phyloP scores from a whole-genome alignment of 2,888 invertebrate genomes.

The Philaethria dido region DNA sequence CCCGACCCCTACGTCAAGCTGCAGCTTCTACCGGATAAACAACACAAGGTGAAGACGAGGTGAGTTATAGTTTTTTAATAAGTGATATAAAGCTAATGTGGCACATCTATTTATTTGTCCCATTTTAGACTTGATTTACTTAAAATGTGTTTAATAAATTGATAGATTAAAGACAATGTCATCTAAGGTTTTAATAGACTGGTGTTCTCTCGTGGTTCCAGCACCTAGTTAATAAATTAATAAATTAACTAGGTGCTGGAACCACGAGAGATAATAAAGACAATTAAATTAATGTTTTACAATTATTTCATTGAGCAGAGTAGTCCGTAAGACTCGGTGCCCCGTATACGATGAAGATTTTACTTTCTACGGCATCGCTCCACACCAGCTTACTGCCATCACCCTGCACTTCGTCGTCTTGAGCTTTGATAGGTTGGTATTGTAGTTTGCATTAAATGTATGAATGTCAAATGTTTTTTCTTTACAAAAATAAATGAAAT shows the following conservation, averaged over 20 bases:
- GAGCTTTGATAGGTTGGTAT: conserved; percentile 93
- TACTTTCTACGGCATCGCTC: conserved; percentile 97
- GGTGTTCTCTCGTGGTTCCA: too few species aligned
- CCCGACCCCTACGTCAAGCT: conserved; percentile 99
- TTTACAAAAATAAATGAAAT: too few species aligned
- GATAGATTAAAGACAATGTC: not conserved
- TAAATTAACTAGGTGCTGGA: too few species aligned
- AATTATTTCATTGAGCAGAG: conserved; percentile 76
- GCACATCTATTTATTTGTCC: not conserved
- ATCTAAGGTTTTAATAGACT: too few species aligned
- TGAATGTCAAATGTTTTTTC: too few species aligned
- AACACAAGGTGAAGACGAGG: conserved; percentile 97
- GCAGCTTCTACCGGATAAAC: conserved; percentile 98
- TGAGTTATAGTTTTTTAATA: conserved; percentile 45
- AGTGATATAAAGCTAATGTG: too few species aligned
- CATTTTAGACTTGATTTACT: not conserved
- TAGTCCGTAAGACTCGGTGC: conserved; percentile 96
- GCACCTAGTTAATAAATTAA: too few species aligned
- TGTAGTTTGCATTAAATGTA: too few species aligned
- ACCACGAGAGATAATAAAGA: too few species aligned
- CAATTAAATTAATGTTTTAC: not conserved
- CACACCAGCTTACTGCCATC: conserved; percentile 93
- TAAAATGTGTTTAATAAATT: not conserved
- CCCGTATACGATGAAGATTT: conserved; percentile 99
- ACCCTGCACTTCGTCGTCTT: conserved; percentile 96